phyloP scores from a whole-genome alignment of 2,113 vertebrate species.

The Candoia aspera region DNA sequence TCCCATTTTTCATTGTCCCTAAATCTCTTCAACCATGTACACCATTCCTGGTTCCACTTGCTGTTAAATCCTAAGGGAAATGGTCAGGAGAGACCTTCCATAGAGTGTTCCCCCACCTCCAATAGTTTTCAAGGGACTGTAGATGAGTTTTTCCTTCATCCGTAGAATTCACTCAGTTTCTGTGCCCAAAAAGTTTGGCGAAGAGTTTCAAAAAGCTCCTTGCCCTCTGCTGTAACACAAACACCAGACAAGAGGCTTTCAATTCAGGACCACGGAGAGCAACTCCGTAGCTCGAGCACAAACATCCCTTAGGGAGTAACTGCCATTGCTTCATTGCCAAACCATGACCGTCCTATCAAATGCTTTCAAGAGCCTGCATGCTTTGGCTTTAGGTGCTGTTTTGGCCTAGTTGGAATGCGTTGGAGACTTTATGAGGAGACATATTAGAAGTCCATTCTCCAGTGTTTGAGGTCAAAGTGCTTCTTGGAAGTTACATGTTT shows the following conservation, averaged over 20 bases:
- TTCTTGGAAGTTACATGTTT: neutral
- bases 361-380: neutral
- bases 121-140: neutral
- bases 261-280: neutral
- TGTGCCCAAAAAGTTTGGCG: neutral
- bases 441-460: neutral
- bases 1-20: neutral
- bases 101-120: neutral
- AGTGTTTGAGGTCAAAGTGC: neutral
- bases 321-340: neutral
- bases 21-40: neutral
- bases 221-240: neutral
- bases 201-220: neutral
- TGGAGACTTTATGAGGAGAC: neutral
- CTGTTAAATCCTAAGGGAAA: neutral
- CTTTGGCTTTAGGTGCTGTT: neutral
- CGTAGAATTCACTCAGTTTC: neutral
- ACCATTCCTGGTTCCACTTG: neutral
- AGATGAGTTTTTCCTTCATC: neutral
- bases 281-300: neutral
- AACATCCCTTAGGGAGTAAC: neutral
- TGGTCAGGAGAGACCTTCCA: neutral
- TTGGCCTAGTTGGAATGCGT: neutral
- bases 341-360: neutral
- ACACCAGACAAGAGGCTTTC: neutral